Percentiles rank a stretch among this genome's conserved stretches.
Evolutionary conservation across 2,113 vertebrate genomes (phyloP).

Genomic region (cattle (Bos taurus)): ARS-UCD2.0 NC_037335.1:112202001-112202500

Average conservation of each 20-base stretch:
- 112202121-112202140: no score
- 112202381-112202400: constrained; percentile 88
- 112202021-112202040: rapidly evolving
- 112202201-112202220: not conserved
- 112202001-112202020: rapidly evolving
- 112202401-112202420: constrained; percentile 90
- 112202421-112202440: constrained; percentile 75
- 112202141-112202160: rapidly evolving
- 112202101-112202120: rapidly evolving
- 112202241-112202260: constrained; percentile 92
- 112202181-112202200: not conserved
- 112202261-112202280: constrained; percentile 92
- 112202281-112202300: constrained; percentile 86
- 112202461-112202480: constrained; percentile 75
- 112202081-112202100: no score
- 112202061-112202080: rapidly evolving
- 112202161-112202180: no score
- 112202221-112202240: rapidly evolving
- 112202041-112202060: rapidly evolving
- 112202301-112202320: constrained; percentile 90
- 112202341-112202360: constrained; percentile 95
- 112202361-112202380: constrained; percentile 88
- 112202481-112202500: constrained; percentile 86
- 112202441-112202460: constrained; percentile 72
- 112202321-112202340: constrained; percentile 82